Base-by-base conservation (phyloP, 2,888 invertebrate genomes). In the Euplagia quadripunctaria region DNA sequence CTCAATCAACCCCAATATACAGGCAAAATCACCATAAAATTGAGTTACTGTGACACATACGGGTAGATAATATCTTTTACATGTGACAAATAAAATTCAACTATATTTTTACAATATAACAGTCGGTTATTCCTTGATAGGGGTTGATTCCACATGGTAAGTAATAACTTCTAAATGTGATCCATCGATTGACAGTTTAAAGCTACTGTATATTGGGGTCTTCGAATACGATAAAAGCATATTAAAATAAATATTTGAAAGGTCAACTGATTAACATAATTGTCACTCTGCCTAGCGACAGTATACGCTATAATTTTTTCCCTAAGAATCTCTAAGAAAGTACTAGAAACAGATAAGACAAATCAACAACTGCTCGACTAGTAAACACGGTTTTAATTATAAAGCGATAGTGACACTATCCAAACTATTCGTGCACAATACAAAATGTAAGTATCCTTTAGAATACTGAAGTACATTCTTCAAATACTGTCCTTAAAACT, bases 101-200 rank as follows among this genome's bases (percentile, higher is more conserved):
- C 81, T 70, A 65, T 79, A 72, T 49, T 2, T 0, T 0, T 7
- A 16, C 41, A 4, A 16, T 1, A 0, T 64, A 77, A 83, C 72
- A 70, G 83, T 73, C n/a, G 42, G 55, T 55, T 72, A 78, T 74
- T 75, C 68, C 63, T 74, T 69, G 64, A 64, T 42, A 16, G 9
- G 65, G 64, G 20, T 20, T 42, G 55, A 66, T 68, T 72, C 51
- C 70, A 52, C 74, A 79, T 82, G 79, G 82, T 82, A 83, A 80
- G 81, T 83, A 86, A 85, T 88, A 88, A 87, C 85, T 88, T 78
- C 73, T 80, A 79, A 82, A 87, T 87, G 70, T 86, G 88, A 88
- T 87, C 86, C 84, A 73, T 73, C 75, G 75, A 85, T 72, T 84
- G 88, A 86, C 88, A 87, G 84, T 80, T 78, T 64, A 73, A 84